A percentile compares a stretch with the other conserved stretches of the same genome.
Evolutionary conservation across 2,888 invertebrate genomes (phyloP).

Genomic region (Eremobia ochroleuca): DNA sequence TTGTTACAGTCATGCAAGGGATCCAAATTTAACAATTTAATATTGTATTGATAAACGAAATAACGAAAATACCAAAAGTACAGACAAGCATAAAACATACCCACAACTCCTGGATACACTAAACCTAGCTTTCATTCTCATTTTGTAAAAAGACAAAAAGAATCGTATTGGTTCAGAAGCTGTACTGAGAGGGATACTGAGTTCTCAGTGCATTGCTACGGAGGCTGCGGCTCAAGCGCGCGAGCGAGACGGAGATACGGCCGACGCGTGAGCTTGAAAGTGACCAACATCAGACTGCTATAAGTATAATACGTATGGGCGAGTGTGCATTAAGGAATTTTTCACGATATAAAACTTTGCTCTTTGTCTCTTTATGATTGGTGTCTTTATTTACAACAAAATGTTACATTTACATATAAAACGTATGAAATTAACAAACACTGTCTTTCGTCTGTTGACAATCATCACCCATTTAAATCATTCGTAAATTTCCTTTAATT

Average conservation of each 20-base stretch:
- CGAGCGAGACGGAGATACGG: constrained; percentile 75
- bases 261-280: constrained; percentile 70
- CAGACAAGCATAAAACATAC: constrained; percentile 20
- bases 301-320: constrained; percentile 65
- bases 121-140: constrained; percentile 62
- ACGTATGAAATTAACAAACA: constrained; percentile 10
- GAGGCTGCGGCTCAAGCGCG: constrained; percentile 77
- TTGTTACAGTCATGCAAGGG: background rate
- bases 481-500: background rate
- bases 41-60: constrained; percentile 9
- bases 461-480: constrained; percentile 4
- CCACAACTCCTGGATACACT: constrained; percentile 24
- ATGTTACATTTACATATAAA: constrained; percentile 2
- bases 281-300: constrained; percentile 70
- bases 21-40: constrained; percentile 4
- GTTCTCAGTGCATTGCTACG: constrained; percentile 70
- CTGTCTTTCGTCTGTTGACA: background rate
- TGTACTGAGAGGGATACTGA: constrained; percentile 73
- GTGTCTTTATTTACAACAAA: constrained; percentile 23
- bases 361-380: constrained; percentile 58
- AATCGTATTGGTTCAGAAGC: constrained; percentile 79
- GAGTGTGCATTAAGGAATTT: constrained; percentile 71
- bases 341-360: constrained; percentile 59
- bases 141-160: constrained; percentile 75
- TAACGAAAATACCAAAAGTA: constrained; percentile 17